Base-by-base conservation (phyloP, 2,797 vertebrate genomes). In the Molothrus ater region DNA sequence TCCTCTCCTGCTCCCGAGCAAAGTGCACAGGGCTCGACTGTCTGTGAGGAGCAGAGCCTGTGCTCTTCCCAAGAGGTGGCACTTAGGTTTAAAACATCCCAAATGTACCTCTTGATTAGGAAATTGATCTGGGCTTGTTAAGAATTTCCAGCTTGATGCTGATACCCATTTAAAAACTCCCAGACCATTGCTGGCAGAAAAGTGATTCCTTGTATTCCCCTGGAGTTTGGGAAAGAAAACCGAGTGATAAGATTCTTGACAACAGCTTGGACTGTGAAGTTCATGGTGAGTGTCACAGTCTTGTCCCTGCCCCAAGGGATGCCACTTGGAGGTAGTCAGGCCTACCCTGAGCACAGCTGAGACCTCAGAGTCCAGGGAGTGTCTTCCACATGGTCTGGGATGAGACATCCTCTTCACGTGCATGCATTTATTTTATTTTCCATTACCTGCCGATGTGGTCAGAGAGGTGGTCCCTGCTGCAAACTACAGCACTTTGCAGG, bases 371-470 rank as follows among this genome's bases (percentile, higher is more conserved):
- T 61, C 31, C 36, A 32, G 40, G 66, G 9, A 80, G 6, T 10
- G 2, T 40, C n/a, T 88, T 54, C n/a, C 22, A 47, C 8, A 2
- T 15, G 36, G 34, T 43, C 42, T 69, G 47, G 38, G 31, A 31
- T 75, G n/a, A 88, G 63, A 66, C 21, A 56, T 38, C 72, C 32
- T 85, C 75, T 94, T 94, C 1, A 1, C 9, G 4, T n/a, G 28
- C 34, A 24, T 36, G 40, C 17, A 80, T 73, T 83, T 75, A 54
- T 91, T 91, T 94, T 69, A 64, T 80, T 43, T 92, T 76, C 76
- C 38, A 7, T 76, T 66, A 57, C 32, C 74, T 66, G 21, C 12
- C 91, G 68, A 50, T 11, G 7, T 65, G 45, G 40, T 88, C 90
- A 60, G 17, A 81, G 60, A 88, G 26, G 34, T 81, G 32, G 18